Conservation (phyloP, 2,888 invertebrate species). For the Epinotia nisella region DNA sequence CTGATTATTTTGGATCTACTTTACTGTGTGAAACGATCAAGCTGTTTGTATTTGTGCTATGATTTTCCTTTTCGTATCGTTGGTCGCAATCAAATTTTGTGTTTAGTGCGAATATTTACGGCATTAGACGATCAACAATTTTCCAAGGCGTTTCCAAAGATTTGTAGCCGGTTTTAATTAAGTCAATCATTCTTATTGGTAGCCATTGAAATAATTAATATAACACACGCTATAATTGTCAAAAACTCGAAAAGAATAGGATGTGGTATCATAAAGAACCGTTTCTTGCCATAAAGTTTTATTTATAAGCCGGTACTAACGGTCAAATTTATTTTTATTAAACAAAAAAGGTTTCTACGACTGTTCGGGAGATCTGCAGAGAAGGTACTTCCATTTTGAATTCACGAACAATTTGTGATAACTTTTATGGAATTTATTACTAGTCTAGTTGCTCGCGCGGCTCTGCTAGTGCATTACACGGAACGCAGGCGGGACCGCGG, state of each 20-base stretch:
- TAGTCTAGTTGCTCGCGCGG: too few species aligned
- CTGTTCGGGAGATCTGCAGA: too few species aligned
- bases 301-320: background rate
- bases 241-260: too few species aligned
- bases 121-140: background rate
- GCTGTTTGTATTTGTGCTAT: background rate
- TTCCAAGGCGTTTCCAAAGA: background rate
- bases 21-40: background rate
- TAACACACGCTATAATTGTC: too few species aligned
- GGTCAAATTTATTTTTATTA: too few species aligned
- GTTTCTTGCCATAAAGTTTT: background rate
- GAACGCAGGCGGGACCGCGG: too few species aligned
- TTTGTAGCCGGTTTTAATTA: background rate
- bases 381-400: too few species aligned
- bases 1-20: background rate
- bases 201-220: background rate
- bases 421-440: too few species aligned
- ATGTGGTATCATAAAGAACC: too few species aligned
- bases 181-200: background rate
- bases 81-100: conserved; percentile 19
- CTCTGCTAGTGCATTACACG: too few species aligned
- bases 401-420: too few species aligned
- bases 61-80: conserved; percentile 7
- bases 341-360: too few species aligned
- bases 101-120: conserved; percentile 28